Base-by-base conservation (phyloP, 2,888 invertebrate genomes). In the Invenusta paracnida region DNA sequence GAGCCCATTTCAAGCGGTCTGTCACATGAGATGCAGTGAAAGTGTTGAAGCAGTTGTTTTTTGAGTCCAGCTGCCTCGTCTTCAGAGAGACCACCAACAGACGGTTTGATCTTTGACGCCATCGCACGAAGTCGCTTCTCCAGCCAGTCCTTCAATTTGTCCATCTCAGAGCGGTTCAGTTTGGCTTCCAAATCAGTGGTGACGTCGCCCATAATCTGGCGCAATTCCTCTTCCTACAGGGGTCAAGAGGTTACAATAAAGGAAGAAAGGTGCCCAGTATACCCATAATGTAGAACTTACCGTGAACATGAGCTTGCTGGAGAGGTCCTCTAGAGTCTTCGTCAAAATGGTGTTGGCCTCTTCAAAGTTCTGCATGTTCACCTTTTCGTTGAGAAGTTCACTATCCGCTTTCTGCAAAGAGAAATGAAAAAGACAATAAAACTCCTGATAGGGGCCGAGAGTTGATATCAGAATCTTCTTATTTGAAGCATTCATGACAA, bases 321-420 rank as follows among this genome's bases (percentile, higher is more conserved):
- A 88, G 48, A 91, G 89, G 82, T 91, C 90, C 85, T 89, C 89
- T 85, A 91, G 90, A 89, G 90, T 89, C 86, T 89, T 88, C 87
- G 90, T 90, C 48, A 91, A 89, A 83, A 91, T 91, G 82, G 88
- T 89, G 25, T 89, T 89, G 23, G 90, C 90, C 84, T 88, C 87
- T 87, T 91, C 90, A 89, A 91, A 91, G 87, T 90, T 84, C 79
- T 88, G 89, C 79, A 89, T 88, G 88, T 90, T 91, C 79, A 91
- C 90, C 88, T 91, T 91, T 73, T 88, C 88, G 28, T 91, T 90
- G 85, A 91, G 82, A 17, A 88, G 88, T 11, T 88, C 88, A 87
- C 90, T 90, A 88, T 91, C 90, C 29, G 91, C 91, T 90, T 91
- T 91, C 48, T 48, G 17, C n/a, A n/a, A n/a, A n/a, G n/a, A n/a